Conservation (phyloP, 1,140 invertebrate genomes). For the Nasonia vitripennis region DNA sequence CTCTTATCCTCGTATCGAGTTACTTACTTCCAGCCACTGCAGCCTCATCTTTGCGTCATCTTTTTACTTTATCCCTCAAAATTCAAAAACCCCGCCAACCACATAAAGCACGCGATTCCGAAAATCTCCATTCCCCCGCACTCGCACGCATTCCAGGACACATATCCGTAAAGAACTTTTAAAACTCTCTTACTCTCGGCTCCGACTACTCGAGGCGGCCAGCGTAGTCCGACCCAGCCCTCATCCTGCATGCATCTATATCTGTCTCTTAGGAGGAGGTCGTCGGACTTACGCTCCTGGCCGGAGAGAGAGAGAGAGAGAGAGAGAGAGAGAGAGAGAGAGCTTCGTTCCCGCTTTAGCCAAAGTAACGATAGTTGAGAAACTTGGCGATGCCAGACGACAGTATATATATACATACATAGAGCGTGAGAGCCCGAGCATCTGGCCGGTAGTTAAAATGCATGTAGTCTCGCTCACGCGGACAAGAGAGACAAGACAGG, state of each 20-base stretch:
- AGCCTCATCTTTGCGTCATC: not conserved
- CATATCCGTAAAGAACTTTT: not conserved
- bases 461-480: slow-evolving; percentile 70
- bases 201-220: slow-evolving; percentile 17
- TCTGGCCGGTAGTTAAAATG: slow-evolving; percentile 76
- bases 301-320: no score
- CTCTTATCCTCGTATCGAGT: not conserved
- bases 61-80: no score
- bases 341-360: slow-evolving; percentile 32
- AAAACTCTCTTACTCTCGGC: slow-evolving; percentile 42
- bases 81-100: no score
- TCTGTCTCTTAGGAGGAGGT: not conserved
- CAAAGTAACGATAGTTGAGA: slow-evolving; percentile 72
- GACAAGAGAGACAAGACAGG: slow-evolving; percentile 35
- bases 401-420: slow-evolving; percentile 49
- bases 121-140: not conserved
- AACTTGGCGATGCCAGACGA: slow-evolving; percentile 69
- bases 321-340: no score
- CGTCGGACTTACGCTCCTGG: not conserved
- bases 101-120: no score
- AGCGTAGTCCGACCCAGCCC: not conserved
- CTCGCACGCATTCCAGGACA: not conserved
- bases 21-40: not conserved
- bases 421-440: slow-evolving; percentile 70
- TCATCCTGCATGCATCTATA: slow-evolving; percentile 39